These are phyloP conservation scores for Hypotaenidia philippensis DNA, from an alignment of 2,797 vertebrate genomes.

Conservation along the genomic window DNA sequence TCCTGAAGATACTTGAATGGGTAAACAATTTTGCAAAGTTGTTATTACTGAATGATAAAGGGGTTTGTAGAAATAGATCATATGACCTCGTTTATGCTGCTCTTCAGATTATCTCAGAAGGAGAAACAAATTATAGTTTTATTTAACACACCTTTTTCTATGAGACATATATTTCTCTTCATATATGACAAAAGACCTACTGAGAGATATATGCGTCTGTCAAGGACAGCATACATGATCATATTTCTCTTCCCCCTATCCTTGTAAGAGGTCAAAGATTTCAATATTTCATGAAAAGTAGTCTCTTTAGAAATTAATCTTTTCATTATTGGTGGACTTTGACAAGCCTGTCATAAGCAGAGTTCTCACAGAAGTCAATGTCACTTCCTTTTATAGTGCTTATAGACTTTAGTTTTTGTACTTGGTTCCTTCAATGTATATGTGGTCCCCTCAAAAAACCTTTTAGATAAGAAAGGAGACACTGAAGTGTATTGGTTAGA, in stretches of 20 bases:
- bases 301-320: constrained; percentile 3
- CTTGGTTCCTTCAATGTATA: background rate
- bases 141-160: constrained; percentile 22
- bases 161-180: constrained; percentile 42
- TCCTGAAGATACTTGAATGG: constrained; percentile 97
- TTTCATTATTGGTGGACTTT: constrained; percentile 1
- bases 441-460: background rate
- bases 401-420: background rate
- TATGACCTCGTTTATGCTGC: constrained; percentile 72
- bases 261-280: constrained; percentile 15
- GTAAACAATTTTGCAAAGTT: constrained; percentile 71
- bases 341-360: background rate
- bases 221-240: background rate
- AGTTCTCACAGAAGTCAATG: background rate
- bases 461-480: background rate
- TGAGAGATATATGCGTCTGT: constrained; percentile 37
- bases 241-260: background rate
- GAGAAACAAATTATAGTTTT: constrained; percentile 46
- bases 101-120: constrained; percentile 66
- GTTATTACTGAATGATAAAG: constrained; percentile 66
- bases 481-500: background rate
- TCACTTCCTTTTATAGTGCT: background rate
- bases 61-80: constrained; percentile 63
- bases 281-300: background rate
- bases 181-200: constrained; percentile 1